Percentiles rank a stretch among this genome's conserved stretches.
Conservation (phyloP, 2,113 vertebrate species). For the Brienomyrus brachyistius region DNA sequence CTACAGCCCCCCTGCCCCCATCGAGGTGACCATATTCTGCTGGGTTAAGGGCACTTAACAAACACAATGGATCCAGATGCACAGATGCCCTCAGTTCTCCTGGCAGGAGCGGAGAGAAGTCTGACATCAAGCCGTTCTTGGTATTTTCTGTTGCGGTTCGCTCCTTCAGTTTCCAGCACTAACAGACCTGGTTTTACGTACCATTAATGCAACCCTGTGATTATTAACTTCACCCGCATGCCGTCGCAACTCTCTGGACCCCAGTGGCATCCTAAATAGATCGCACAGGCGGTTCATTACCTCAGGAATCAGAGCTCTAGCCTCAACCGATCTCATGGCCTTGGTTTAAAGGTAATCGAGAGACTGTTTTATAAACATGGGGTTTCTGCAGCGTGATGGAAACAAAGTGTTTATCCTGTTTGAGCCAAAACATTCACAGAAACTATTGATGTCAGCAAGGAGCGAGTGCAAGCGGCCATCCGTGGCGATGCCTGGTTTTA, state of each 20-base stretch:
- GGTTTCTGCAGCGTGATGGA: slow-evolving; percentile 15
- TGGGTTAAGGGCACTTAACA: not conserved
- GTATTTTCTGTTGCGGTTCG: not conserved
- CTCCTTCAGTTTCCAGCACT: not conserved
- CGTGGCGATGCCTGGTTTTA: not conserved
- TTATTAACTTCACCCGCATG: not conserved
- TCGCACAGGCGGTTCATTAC: not conserved
- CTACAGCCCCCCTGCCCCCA: not conserved
- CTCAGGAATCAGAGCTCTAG: not conserved
- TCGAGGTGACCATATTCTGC: not conserved
- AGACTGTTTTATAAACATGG: slow-evolving; percentile 3
- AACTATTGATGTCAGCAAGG: not conserved
- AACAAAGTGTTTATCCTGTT: slow-evolving; percentile 3
- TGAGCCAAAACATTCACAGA: slow-evolving; percentile 1
- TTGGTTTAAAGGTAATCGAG: not conserved
- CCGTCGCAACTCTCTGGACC: not conserved
- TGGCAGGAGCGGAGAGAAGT: not conserved
- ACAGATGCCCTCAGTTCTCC: not conserved
- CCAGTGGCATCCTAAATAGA: not conserved
- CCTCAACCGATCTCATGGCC: not conserved
- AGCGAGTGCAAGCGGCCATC: not conserved
- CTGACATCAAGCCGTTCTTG: not conserved
- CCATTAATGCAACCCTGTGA: not conserved
- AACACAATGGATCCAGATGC: not conserved
- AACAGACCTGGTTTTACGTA: not conserved